Conservation (phyloP, 2,888 invertebrate species). For the Emesis furor region DNA sequence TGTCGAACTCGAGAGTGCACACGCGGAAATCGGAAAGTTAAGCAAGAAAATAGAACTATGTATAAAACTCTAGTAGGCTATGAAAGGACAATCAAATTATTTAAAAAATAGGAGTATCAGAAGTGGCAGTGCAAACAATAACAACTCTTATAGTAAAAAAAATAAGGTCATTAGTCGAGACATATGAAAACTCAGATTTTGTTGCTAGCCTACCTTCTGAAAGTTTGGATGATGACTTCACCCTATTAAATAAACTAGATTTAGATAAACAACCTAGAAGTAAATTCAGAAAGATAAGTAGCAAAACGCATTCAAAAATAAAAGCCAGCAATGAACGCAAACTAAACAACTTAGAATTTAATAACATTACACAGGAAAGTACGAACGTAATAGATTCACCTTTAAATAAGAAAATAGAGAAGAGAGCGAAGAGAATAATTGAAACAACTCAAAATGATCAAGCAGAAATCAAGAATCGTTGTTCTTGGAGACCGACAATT, state of each 20-base stretch:
- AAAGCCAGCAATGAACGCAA: too few species aligned
- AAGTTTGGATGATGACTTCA: background rate
- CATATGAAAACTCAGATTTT: background rate
- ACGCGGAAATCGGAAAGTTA: constrained; percentile 13
- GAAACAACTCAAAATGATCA: background rate
- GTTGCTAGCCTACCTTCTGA: too few species aligned
- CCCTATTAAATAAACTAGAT: background rate
- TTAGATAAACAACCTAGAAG: background rate
- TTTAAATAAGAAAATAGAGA: too few species aligned
- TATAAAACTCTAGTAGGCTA: background rate
- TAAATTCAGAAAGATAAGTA: background rate
- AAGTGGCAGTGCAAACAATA: background rate
- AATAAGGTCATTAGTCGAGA: background rate
- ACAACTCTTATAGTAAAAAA: background rate
- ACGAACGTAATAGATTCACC: background rate
- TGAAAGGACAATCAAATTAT: background rate
- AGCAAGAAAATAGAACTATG: constrained; percentile 2
- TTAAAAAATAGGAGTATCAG: constrained; percentile 15
- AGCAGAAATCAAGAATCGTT: background rate
- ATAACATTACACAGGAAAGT: background rate
- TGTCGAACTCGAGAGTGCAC: constrained; percentile 10
- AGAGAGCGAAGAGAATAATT: background rate
- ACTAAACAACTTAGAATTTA: background rate
- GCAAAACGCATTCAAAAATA: background rate
- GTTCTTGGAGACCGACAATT: background rate